Evolutionary conservation across 1,140 invertebrate genomes (phyloP), one percentile per base, ranked within the genome.

Genomic region (Dreissena rostriformis): DNA sequence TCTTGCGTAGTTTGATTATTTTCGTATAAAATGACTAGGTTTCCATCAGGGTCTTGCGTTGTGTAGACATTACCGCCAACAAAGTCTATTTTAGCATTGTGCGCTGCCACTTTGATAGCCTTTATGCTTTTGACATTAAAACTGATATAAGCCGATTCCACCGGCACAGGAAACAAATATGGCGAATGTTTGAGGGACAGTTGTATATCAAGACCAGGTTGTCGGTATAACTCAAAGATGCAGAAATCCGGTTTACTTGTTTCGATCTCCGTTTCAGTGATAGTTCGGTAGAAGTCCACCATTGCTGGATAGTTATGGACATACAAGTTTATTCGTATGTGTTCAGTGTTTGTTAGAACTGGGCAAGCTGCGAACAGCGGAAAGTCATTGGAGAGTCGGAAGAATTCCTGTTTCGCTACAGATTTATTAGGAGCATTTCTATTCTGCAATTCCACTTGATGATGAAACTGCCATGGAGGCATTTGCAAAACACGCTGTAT

Each of bases 321-420:
- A 52, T 81, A 87, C 15, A 87, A 15, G 61, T 82, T 85, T 12
- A 87, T 73, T 15, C 86, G 52, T n/a, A 87, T 52, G 51, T 82
- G 86, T 81, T 87, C 86, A 28, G 84, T 85, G 51, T 84, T 78
- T 12, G 74, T 67, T 5, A 68, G 71, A 53, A 87, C 76, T n/a
- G 86, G 82, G 65, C 83, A 80, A 51, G 84, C 72, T 0, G 86
- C 76, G 79, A 84, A 87, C 68, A 87, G 61, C 15, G 86, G 86
- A 51, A 77, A 65, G 57, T 82, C 86, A n/a, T 78, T 61, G 65
- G 55, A 55, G 22, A 82, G 78, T 63, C 81, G 68, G 68, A 72
- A 87, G 29, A 82, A 39, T 39, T 39, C 39, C 39, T 39, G 39
- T 65, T 81, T 80, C 7, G 78, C 83, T 4, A 85, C 39, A 49